phyloP scores from a whole-genome alignment of 2,797 vertebrate genomes.

The Neosalanx taihuensis region DNA sequence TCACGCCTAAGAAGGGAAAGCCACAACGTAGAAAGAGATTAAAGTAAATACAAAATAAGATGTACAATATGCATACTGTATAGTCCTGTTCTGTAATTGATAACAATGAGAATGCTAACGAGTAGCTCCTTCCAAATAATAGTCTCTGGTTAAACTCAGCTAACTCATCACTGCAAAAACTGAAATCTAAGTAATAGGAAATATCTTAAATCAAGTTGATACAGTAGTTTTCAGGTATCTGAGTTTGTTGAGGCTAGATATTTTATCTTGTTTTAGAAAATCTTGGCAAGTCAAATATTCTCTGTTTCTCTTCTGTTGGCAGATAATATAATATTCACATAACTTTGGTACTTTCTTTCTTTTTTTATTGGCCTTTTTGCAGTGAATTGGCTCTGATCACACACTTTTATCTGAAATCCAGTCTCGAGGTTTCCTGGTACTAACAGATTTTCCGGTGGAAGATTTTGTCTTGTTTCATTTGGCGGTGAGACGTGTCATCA shows the following conservation, averaged over 20 bases:
- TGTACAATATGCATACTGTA: too few relatives aligned
- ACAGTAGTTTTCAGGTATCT: too few relatives aligned
- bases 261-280: too few relatives aligned
- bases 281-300: too few relatives aligned
- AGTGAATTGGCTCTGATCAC: too few relatives aligned
- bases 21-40: slow-evolving; percentile 29
- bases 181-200: too few relatives aligned
- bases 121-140: background rate
- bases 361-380: too few relatives aligned
- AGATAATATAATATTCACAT: too few relatives aligned
- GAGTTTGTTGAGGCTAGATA: too few relatives aligned
- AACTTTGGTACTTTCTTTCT: too few relatives aligned
- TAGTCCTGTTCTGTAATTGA: background rate
- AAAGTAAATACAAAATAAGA: background rate
- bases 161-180: background rate
- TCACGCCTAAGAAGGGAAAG: slow-evolving; percentile 80
- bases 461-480: slow-evolving; percentile 65
- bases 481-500: slow-evolving; percentile 63
- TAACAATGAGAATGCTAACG: background rate
- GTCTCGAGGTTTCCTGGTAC: slow-evolving; percentile 24
- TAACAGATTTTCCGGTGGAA: slow-evolving; percentile 64
- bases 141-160: slow-evolving; percentile 21
- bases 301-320: too few relatives aligned
- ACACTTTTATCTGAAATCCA: slow-evolving; percentile 12
- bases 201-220: too few relatives aligned